Evolutionary conservation across 2,888 invertebrate species (phyloP), one percentile per base, ranked within the genome.

Genomic region (Stratiomys singularior): DNA sequence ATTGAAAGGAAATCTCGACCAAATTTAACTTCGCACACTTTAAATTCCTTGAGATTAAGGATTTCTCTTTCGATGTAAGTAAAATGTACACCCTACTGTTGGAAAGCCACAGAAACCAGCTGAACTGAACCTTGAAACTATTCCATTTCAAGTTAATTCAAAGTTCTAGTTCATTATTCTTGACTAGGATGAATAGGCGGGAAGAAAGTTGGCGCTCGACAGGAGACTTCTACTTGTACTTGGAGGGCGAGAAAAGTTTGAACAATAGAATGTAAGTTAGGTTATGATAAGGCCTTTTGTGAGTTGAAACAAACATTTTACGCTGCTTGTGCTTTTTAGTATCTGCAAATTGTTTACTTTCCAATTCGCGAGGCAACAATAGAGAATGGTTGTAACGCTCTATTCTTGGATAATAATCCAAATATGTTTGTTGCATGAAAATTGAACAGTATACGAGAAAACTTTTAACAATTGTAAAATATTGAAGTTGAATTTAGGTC

Each of bases 221-320:
- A 18, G 60, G 60, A 23, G 2, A 11, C 23, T n/a, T 23, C 13
- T n/a, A n/a, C 23, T 18, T 44, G 67, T 44, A 67, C 9, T 21
- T 44, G 44, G 11, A n/a, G n/a, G 27, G 21, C 15, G 67, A 44
- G 44, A n/a, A 67, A 37, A 67, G 18, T 67, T 67, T 23, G 9
- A 71, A 71, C 71, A 71, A 71, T 71, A 71, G 52, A 58, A 76
- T 67, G 63, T 66, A 78, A 78, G 76, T 78, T 76, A 67, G 72
- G 52, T 76, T 72, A 30, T 71, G 78, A 78, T 76, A 78, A 76
- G 69, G 64, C 69, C 78, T 78, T 76, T 78, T 78, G 78, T 78
- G 37, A 52, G 67, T 76, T 78, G 58, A 78, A 76, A 78, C 78
- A 78, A 78, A 76, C 78, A 76, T 77, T 46, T 46, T 67, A n/a